Conservation (phyloP, 2,113 vertebrate species). For the Scomber colias region DNA sequence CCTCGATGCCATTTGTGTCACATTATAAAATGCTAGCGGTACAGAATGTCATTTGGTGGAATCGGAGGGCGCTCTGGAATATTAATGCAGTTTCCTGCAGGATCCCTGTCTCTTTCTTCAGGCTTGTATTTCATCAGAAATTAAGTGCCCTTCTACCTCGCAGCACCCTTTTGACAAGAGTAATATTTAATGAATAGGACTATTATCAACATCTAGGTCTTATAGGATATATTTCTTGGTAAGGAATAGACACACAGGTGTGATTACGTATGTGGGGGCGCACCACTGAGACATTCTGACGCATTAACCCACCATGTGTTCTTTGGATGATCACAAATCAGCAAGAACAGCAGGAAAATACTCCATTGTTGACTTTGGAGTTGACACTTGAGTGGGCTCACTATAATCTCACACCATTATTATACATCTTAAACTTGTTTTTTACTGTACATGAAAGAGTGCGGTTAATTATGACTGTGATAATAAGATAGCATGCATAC, state of each 20-base stretch:
- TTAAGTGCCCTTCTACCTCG: slow-evolving; percentile 48
- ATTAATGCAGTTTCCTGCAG: slow-evolving; percentile 95
- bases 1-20: slow-evolving; percentile 94
- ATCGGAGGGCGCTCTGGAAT: slow-evolving; percentile 91
- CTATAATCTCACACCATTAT: slow-evolving; percentile 17
- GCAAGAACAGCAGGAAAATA: slow-evolving; percentile 5
- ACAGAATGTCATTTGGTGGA: slow-evolving; percentile 94
- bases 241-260: slow-evolving; percentile 89
- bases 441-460: not conserved
- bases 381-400: not conserved
- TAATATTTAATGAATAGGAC: slow-evolving; percentile 98
- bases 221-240: slow-evolving; percentile 89
- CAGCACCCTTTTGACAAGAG: slow-evolving; percentile 92
- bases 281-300: slow-evolving; percentile 15
- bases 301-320: slow-evolving; percentile 33
- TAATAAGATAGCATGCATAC: slow-evolving; percentile 37
- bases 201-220: slow-evolving; percentile 95
- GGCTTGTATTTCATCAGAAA: slow-evolving; percentile 93
- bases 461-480: slow-evolving; percentile 19
- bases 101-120: slow-evolving; percentile 93
- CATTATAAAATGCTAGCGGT: slow-evolving; percentile 96
- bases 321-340: slow-evolving; percentile 30
- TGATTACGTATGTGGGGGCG: slow-evolving; percentile 64
- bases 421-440: slow-evolving; percentile 5
- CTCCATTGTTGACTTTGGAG: slow-evolving; percentile 18